Percentiles rank a stretch among this genome's conserved stretches.
Evolutionary conservation across 2,797 vertebrate genomes (phyloP).

Genomic region (Sandelia bainsii): DNA sequence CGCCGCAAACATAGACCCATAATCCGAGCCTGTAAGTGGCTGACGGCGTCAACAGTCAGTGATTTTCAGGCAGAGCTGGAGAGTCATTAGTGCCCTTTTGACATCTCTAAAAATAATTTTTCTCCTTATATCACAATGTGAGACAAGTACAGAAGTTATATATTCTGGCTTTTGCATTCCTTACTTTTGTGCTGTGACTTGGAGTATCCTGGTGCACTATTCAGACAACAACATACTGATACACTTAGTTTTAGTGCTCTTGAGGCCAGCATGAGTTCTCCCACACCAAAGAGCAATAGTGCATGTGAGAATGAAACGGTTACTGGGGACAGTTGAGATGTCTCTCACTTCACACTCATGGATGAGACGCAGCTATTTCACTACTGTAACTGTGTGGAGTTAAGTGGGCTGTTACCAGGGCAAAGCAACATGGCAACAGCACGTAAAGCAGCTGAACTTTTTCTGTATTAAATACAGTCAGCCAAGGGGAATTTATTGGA

Average conservation of each 20-base stretch:
- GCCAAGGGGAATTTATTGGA: constrained; percentile 55
- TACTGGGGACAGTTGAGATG: constrained; percentile 53
- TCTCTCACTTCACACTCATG: constrained; percentile 49
- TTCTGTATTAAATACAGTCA: constrained; percentile 47
- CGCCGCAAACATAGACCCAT: constrained; percentile 39
- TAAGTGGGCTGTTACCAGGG: constrained; percentile 54
- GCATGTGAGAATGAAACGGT: constrained; percentile 57
- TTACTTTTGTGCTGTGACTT: constrained; percentile 21
- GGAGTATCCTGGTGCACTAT: constrained; percentile 10
- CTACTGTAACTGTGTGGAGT: constrained; percentile 30
- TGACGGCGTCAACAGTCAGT: constrained; percentile 51
- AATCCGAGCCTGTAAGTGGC: constrained; percentile 45
- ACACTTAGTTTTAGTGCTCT: constrained; percentile 49
- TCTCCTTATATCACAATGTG: constrained; percentile 23
- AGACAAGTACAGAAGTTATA: constrained; percentile 42
- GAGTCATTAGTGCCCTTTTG: constrained; percentile 59
- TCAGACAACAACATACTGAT: constrained; percentile 22
- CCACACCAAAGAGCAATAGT: constrained; percentile 35
- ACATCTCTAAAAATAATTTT: constrained; percentile 61
- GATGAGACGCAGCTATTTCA: constrained; percentile 59
- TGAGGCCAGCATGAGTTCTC: constrained; percentile 31
- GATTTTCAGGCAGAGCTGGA: constrained; percentile 47
- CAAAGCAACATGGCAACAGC: constrained; percentile 56
- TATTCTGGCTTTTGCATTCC: constrained; percentile 35
- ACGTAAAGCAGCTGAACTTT: constrained; percentile 35